Conservation (phyloP, 2,888 invertebrate species). For the Lagria hirta region DNA sequence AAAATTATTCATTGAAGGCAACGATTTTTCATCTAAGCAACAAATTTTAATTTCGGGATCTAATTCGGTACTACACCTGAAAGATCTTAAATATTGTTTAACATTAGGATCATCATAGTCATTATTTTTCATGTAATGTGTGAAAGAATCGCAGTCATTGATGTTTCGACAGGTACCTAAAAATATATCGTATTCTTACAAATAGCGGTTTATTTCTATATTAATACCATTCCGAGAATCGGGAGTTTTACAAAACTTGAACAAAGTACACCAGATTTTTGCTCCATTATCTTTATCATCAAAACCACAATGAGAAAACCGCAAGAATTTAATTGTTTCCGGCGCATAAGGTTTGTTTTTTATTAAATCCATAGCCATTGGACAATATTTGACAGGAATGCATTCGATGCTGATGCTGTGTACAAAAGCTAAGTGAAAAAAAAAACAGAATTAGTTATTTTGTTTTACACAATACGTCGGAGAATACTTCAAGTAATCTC, state of each 20-base stretch:
- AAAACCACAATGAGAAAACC: conserved; percentile 57
- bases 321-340: conserved; percentile 49
- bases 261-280: conserved; percentile 54
- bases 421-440: conserved; percentile 57
- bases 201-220: too few relatives aligned
- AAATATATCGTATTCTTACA: too few relatives aligned
- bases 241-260: conserved; percentile 35
- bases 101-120: conserved; percentile 15
- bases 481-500: too few relatives aligned
- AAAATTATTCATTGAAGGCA: too few relatives aligned
- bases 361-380: conserved; percentile 45
- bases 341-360: conserved; percentile 28
- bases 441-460: conserved; percentile 33
- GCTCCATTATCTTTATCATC: conserved; percentile 51
- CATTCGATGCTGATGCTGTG: conserved; percentile 44
- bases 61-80: conserved; percentile 30
- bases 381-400: conserved; percentile 55
- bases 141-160: conserved; percentile 20
- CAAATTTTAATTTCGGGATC: conserved; percentile 32
- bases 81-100: conserved; percentile 30
- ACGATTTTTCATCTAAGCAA: conserved; percentile 29
- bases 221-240: conserved; percentile 33
- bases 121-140: conserved; percentile 22
- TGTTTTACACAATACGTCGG: too few relatives aligned
- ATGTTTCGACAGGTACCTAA: conserved; percentile 21